A percentile compares a stretch with the other conserved stretches of the same genome.
Evolutionary conservation across 2,797 vertebrate species (phyloP).

Genomic region (Smutsia temminckii): DNA sequence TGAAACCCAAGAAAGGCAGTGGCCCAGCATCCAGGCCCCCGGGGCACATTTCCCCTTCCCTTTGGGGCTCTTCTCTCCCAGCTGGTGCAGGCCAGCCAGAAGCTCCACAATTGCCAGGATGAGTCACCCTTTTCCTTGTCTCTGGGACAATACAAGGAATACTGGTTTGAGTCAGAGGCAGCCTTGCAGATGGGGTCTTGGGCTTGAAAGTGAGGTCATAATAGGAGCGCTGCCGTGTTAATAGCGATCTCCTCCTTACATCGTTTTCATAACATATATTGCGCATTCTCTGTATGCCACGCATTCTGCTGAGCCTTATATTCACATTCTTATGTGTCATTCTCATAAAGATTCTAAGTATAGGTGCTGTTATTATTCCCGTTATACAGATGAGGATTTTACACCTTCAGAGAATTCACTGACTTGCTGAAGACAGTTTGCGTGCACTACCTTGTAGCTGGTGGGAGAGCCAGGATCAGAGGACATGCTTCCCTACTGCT

Average conservation of each 20-base stretch:
- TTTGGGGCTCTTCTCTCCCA: slow-evolving; percentile 2
- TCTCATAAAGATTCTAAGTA: neutral
- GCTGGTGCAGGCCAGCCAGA: slow-evolving; percentile 45
- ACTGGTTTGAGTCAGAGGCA: slow-evolving; percentile 54
- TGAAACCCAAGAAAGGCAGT: slow-evolving; percentile 39
- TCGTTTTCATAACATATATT: neutral
- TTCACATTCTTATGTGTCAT: neutral
- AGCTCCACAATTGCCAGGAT: neutral
- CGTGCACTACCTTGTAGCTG: neutral
- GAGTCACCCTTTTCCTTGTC: slow-evolving; percentile 60
- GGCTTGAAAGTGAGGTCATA: slow-evolving; percentile 24
- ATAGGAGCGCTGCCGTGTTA: neutral
- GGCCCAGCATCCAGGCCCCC: neutral
- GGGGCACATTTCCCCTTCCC: slow-evolving; percentile 47
- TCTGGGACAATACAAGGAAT: slow-evolving; percentile 46
- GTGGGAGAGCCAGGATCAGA: neutral
- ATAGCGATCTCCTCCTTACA: neutral
- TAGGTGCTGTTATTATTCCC: neutral
- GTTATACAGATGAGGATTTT: neutral
- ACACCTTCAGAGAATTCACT: neutral
- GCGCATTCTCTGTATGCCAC: neutral
- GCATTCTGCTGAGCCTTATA: neutral
- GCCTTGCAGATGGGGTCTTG: slow-evolving; percentile 31
- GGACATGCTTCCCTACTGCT: neutral
- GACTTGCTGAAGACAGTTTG: neutral